Conservation (phyloP, 1,140 invertebrate genomes). For the Aphidius gifuensis region DNA sequence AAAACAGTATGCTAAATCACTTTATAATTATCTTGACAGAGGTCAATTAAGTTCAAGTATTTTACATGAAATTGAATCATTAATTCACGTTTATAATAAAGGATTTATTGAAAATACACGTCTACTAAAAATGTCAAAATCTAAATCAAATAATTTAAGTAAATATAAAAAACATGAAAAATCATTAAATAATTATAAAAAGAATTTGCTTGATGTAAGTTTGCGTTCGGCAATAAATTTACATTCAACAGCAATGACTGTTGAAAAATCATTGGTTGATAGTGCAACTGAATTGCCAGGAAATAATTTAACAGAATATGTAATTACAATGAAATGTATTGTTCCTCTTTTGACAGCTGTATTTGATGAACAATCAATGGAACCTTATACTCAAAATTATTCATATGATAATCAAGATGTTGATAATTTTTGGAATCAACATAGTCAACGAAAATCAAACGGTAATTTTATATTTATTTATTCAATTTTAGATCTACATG, state of each 20-base stretch:
- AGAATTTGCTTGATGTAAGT: conserved; percentile 11
- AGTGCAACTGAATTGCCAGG: neutral
- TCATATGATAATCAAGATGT: no score
- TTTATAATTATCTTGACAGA: neutral
- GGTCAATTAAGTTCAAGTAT: conserved; percentile 13
- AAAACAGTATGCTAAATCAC: no score
- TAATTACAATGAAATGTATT: conserved; percentile 9
- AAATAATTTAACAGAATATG: conserved; percentile 10
- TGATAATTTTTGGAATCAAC: no score
- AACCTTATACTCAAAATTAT: no score
- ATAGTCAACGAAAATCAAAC: no score
- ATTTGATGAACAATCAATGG: no score
- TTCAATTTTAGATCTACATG: no score
- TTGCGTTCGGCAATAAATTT: conserved; percentile 17
- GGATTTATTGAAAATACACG: conserved; percentile 14
- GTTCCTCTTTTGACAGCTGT: no score
- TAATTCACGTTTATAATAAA: conserved; percentile 18
- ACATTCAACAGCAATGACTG: neutral
- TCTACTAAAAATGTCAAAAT: conserved; percentile 18
- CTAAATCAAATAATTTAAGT: neutral
- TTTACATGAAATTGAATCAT: conserved; percentile 12
- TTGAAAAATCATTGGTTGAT: conserved; percentile 15
- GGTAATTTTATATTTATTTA: no score
- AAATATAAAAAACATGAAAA: conserved; percentile 19
- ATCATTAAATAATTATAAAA: conserved; percentile 25